These are phyloP conservation scores for Acleris sparsana DNA, from an alignment of 2,888 invertebrate genomes.

Conservation along the genomic window DNA sequence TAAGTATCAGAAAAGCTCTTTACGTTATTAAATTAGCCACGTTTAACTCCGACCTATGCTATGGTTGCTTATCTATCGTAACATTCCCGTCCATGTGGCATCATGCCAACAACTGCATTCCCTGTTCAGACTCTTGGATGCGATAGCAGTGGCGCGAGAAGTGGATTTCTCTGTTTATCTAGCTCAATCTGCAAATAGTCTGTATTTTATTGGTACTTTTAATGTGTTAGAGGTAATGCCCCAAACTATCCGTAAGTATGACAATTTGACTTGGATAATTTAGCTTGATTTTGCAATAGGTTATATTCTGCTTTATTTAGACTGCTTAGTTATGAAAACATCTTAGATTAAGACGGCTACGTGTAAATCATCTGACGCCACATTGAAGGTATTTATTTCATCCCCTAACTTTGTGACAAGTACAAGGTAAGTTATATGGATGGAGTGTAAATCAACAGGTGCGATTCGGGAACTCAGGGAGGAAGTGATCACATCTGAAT, in stretches of 20 bases:
- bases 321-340: too few species aligned
- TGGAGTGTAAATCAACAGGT: slow-evolving; percentile 20
- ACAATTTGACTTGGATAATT: too few species aligned
- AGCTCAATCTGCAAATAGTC: slow-evolving; percentile 28
- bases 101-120: slow-evolving; percentile 21
- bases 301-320: too few species aligned
- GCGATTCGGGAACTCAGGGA: slow-evolving; percentile 1
- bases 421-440: neutral
- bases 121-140: slow-evolving; percentile 22
- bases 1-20: neutral
- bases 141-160: slow-evolving; percentile 20
- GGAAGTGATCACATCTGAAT: slow-evolving; percentile 21
- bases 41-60: slow-evolving; percentile 5
- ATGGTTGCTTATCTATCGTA: slow-evolving; percentile 18
- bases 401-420: slow-evolving; percentile 10
- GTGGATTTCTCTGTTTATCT: slow-evolving; percentile 31
- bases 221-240: too few species aligned
- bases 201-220: slow-evolving; percentile 1
- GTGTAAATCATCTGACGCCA: neutral
- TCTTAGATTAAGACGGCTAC: too few species aligned
- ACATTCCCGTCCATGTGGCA: slow-evolving; percentile 17
- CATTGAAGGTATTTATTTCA: neutral
- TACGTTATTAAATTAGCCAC: slow-evolving; percentile 26
- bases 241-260: too few species aligned
- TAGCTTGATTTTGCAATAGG: too few species aligned